These are phyloP conservation scores for Merops nubicus DNA, from an alignment of 2,113 vertebrate genomes.

Conservation along the genomic window DNA sequence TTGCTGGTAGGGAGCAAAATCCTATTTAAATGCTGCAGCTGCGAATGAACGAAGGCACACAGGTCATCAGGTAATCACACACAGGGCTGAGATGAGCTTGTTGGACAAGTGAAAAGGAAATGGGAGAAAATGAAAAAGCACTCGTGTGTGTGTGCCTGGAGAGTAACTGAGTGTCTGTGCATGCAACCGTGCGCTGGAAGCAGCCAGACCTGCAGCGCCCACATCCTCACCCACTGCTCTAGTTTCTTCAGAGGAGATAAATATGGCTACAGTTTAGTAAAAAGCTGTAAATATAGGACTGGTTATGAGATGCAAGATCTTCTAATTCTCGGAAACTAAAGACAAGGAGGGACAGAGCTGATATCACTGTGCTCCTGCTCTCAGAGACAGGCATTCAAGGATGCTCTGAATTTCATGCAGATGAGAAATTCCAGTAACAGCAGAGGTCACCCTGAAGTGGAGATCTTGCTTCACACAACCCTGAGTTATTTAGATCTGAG, in stretches of 20 bases:
- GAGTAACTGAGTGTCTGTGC: background rate
- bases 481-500: background rate
- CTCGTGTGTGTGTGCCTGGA: background rate
- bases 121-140: conserved; percentile 9
- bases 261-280: background rate
- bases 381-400: fast-evolving
- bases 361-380: fast-evolving
- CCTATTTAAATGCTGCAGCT: background rate
- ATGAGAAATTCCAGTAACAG: background rate
- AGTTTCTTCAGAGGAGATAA: background rate
- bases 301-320: background rate
- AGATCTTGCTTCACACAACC: background rate
- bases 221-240: background rate
- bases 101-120: background rate
- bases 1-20: background rate
- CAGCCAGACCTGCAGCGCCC: background rate
- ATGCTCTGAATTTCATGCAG: background rate
- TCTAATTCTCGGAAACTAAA: background rate
- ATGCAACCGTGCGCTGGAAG: background rate
- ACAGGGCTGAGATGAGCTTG: background rate
- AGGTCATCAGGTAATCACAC: background rate
- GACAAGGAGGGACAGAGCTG: background rate
- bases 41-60: background rate
- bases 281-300: background rate
- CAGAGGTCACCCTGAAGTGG: background rate